Percentiles rank a stretch among this genome's conserved stretches.
phyloP scores from a whole-genome alignment of 2,888 invertebrate genomes.

The Tenthredo livida region DNA sequence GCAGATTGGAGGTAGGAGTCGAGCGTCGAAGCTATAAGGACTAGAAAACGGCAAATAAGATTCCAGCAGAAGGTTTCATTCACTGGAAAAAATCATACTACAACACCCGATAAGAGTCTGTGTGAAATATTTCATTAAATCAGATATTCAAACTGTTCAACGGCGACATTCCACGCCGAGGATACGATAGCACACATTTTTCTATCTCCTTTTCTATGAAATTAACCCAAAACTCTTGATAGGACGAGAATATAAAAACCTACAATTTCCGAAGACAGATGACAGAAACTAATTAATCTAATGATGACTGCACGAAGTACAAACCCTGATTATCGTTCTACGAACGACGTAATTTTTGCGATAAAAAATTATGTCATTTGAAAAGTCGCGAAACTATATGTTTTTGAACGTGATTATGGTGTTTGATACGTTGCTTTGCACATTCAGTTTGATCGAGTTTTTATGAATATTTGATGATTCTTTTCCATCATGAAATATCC shows the following conservation, averaged over 20 bases:
- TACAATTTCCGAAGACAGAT: neutral
- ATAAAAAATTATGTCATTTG: neutral
- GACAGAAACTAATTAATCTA: neutral
- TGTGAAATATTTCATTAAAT: slow-evolving; percentile 21
- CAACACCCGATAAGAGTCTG: neutral
- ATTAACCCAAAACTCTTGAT: neutral
- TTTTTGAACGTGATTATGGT: neutral
- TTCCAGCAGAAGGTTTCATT: slow-evolving; percentile 3
- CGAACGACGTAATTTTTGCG: neutral
- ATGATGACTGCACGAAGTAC: neutral
- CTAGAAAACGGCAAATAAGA: neutral
- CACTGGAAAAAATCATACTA: neutral
- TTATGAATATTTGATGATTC: slow-evolving; percentile 4
- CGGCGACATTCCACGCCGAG: neutral
- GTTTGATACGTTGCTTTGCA: neutral
- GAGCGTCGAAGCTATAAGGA: neutral
- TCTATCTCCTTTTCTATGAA: neutral
- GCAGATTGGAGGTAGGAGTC: neutral
- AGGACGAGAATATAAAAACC: neutral
- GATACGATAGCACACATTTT: neutral
- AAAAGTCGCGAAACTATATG: neutral
- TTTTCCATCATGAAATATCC: neutral
- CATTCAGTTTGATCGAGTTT: neutral
- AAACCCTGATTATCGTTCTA: neutral
- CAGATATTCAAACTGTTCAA: slow-evolving; percentile 14